Base-by-base conservation (phyloP, 1,140 invertebrate genomes). In the Platorchestia sp. region DNA sequence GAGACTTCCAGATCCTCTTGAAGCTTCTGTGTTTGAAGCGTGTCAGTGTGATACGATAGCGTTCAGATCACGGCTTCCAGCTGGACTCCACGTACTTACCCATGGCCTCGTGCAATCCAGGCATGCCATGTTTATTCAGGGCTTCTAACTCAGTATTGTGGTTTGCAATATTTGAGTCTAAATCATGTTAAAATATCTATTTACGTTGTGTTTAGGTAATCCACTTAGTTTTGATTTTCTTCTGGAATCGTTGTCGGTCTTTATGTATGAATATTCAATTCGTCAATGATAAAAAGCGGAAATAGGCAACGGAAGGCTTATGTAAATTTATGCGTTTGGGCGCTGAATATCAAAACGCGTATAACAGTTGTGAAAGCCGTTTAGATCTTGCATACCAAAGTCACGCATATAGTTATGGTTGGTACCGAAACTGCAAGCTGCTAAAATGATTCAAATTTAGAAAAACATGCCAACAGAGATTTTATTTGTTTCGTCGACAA, bases 11-110 rank as follows among this genome's bases (percentile, higher is more conserved):
- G 41, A 44, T 93, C 43, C 41, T 45, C 45, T 44, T 93, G 6
- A 93, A 47, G 43, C 91, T 47, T 93, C 44, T 45, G 45, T 93
- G 43, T 93, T 89, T 41, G 87, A 42, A 44, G 87, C 91, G 91
- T 47, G 45, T 93, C 43, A 93, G 91, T 44, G 91, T 27, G 87
- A 42, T 90, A 44, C 87, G 59, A 75, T 75, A 75, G 59, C 36
- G 59, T 75, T 75, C 59, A 75, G 59, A 75, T 22, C 59, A 6
- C 14, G 14, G 27, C 59, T 75, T 75, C 59, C 27, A 22, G 59
- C 36, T 22, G 59, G 59, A 1, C 59, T 22, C 14, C 59, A 75
- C 59, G 59, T 75, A 75, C 59, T 75, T 75, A 10, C 7, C 59
- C 36, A 75, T 36, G 36, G 59, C 27, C 59, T 75, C 27, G 3